phyloP scores from a whole-genome alignment of 2,113 vertebrate genomes.

The Brienomyrus longianalis region DNA sequence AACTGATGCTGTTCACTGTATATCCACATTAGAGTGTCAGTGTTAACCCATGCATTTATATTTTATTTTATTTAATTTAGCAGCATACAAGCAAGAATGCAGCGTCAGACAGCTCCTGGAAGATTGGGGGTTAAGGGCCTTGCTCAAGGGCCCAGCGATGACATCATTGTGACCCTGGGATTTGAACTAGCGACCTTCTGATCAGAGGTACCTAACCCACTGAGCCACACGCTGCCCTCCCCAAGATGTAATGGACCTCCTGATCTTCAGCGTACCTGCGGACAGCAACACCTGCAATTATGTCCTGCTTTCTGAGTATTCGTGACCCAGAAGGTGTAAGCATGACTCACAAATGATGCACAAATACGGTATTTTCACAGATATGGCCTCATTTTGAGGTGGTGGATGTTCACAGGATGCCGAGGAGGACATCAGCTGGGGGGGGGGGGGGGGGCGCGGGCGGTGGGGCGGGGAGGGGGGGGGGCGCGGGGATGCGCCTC shows the following conservation, averaged over 20 bases:
- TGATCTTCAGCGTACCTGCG: not conserved
- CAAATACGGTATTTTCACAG: too few relatives aligned
- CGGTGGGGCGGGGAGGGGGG: not conserved
- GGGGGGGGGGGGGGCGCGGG: not conserved
- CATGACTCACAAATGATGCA: not conserved
- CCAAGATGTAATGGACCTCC: not conserved
- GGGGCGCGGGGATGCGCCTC: not conserved
- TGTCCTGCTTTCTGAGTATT: conserved; percentile 11
- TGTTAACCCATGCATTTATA: not conserved
- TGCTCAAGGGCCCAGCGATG: not conserved
- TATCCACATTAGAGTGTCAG: not conserved
- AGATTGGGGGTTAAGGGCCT: not conserved
- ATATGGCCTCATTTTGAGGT: not conserved
- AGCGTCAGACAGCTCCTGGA: not conserved
- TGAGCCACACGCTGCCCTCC: not conserved
- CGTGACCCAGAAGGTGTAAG: conserved; percentile 32
- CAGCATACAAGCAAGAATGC: not conserved
- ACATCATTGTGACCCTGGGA: not conserved
- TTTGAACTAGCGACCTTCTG: not conserved
- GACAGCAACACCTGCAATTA: not conserved
- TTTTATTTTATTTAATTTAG: not conserved
- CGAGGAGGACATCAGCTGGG: not conserved
- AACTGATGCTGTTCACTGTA: not conserved
- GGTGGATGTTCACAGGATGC: not conserved
- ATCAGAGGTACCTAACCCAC: not conserved